These are phyloP conservation scores for Mionectes olivaceus DNA, from an alignment of 2,797 vertebrate genomes.

Conservation along the genomic window DNA sequence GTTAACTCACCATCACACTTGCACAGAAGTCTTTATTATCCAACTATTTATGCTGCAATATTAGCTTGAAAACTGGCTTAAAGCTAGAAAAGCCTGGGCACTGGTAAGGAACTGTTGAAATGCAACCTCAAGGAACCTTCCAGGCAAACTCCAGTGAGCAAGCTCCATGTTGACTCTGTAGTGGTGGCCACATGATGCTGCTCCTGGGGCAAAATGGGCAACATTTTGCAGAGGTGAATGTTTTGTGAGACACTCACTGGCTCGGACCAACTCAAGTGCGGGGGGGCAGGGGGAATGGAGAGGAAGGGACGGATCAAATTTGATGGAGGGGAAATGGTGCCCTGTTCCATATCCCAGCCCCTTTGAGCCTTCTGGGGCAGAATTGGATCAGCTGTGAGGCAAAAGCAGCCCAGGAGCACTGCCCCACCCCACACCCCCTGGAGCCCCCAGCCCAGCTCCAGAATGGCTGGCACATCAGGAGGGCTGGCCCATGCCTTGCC, in stretches of 20 bases:
- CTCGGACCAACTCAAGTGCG: background rate
- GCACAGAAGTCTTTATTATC: background rate
- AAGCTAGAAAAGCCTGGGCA: background rate
- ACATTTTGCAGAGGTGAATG: background rate
- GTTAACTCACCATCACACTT: background rate
- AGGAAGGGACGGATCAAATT: background rate
- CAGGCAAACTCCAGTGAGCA: background rate
- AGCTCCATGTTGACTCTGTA: background rate
- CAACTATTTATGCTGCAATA: background rate
- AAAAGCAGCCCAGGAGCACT: background rate
- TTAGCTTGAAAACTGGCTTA: background rate
- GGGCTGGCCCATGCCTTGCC: too few species aligned
- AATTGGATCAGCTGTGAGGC: background rate
- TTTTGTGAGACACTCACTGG: background rate
- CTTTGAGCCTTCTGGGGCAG: background rate
- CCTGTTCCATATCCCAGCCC: background rate
- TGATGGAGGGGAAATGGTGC: background rate
- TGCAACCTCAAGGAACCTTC: background rate
- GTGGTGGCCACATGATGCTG: accelerated
- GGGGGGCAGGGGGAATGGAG: too few species aligned
- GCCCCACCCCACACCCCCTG: background rate
- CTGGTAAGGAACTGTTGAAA: background rate
- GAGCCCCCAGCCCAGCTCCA: background rate
- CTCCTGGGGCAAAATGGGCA: background rate
- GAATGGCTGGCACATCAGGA: too few species aligned